These are phyloP conservation scores for Lanistes nyassanus DNA, from an alignment of 1,140 invertebrate species.

Conservation along the genomic window DNA sequence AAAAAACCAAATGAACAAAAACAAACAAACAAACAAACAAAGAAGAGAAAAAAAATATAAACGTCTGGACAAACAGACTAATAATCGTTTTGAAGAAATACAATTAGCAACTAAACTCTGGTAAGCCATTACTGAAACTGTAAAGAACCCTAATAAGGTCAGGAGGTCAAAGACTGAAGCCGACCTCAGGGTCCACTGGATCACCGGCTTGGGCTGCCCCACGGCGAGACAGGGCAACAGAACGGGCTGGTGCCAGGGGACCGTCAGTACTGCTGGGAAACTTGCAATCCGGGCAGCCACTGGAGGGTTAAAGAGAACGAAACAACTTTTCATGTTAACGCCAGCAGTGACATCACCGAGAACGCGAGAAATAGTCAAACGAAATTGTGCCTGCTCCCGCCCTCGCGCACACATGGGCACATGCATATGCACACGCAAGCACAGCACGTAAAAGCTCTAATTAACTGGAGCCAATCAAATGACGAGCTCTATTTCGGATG, in stretches of 20 bases:
- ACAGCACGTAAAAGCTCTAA: no score
- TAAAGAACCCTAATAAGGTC: no score
- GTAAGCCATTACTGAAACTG: neutral
- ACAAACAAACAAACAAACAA: no score
- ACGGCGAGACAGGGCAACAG: conserved; percentile 91
- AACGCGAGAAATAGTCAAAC: conserved; percentile 7
- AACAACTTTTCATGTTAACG: no score
- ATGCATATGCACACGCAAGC: neutral
- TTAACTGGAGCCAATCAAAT: no score
- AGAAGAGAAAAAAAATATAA: no score
- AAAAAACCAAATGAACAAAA: no score
- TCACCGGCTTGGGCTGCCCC: conserved; percentile 86
- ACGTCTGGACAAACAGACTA: neutral
- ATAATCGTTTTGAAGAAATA: neutral
- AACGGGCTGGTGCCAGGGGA: conserved; percentile 76
- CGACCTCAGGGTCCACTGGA: conserved; percentile 77
- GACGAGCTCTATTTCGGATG: no score
- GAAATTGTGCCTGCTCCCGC: neutral
- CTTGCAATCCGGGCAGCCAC: conserved; percentile 59
- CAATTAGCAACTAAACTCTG: neutral
- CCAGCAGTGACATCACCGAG: no score
- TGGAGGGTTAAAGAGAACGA: conserved; percentile 39
- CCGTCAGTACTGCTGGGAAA: conserved; percentile 52
- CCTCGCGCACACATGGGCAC: no score
- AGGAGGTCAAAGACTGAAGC: neutral